A percentile compares a stretch with the other conserved stretches of the same genome.
Conservation (phyloP, 2,888 invertebrate genomes). For the Hydriomena furcata region DNA sequence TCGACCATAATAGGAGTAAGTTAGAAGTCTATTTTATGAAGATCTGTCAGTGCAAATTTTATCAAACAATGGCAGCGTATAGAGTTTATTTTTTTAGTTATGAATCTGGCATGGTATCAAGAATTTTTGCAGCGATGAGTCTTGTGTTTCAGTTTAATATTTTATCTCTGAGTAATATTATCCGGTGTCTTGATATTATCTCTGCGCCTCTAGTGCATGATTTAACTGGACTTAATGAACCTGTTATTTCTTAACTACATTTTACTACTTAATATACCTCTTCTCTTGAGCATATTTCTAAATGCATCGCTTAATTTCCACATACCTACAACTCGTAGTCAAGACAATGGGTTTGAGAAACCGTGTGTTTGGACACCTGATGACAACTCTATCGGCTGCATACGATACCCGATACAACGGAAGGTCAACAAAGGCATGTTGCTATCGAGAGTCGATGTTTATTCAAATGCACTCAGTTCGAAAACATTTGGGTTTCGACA, state of each 20-base stretch:
- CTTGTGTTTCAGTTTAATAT: conserved; percentile 54
- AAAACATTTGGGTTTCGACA: conserved; percentile 76
- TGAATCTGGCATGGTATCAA: conserved; percentile 51
- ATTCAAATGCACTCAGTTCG: conserved; percentile 77
- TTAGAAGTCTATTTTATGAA: conserved; percentile 42
- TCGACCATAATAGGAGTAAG: conserved; percentile 57
- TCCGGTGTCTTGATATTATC: conserved; percentile 34
- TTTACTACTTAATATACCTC: conserved; percentile 12
- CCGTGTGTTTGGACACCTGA: conserved; percentile 66
- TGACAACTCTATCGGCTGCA: conserved; percentile 67
- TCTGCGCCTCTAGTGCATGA: conserved; percentile 28
- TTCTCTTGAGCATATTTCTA: conserved; percentile 25
- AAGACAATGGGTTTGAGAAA: conserved; percentile 31
- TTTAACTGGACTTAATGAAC: conserved; percentile 11
- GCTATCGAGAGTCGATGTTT: conserved; percentile 75
- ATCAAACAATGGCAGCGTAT: conserved; percentile 41
- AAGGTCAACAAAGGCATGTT: conserved; percentile 75
- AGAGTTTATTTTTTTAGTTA: conserved; percentile 59
- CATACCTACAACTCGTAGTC: conserved; percentile 16
- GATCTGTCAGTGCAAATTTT: conserved; percentile 50
- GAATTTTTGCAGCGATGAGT: conserved; percentile 52
- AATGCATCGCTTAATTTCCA: conserved; percentile 28
- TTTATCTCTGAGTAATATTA: conserved; percentile 45
- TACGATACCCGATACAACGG: conserved; percentile 69
- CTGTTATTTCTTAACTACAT: conserved; percentile 26